Evolutionary conservation across 2,797 vertebrate genomes (phyloP), one percentile per base, ranked within the genome.

Genomic region (Anguilla anguilla): DNA sequence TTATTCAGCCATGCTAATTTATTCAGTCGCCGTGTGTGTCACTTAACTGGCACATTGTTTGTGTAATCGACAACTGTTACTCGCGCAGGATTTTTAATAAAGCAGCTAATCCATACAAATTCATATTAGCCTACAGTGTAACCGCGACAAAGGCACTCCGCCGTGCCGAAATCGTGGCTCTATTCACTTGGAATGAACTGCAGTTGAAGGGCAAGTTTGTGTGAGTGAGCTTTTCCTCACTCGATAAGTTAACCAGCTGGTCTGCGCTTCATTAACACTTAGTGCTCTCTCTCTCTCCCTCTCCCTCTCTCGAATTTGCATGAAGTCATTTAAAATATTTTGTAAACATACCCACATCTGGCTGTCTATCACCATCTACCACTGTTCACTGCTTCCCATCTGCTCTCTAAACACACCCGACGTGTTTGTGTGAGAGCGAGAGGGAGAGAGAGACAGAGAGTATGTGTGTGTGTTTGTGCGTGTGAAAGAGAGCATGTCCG

Each of bases 321-420:
- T 79, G 17, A 3, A 15, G 28, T 69, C 28, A n/a, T 74, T 69
- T 3, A n/a, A 69, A 69, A 69, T 69, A 31, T 69, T 69, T 69
- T 77, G 72, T 77, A 17, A 39, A 39, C 28, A 57, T 57, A 19
- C 35, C 39, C 25, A 28, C 10, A 46, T 28, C 7, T 77, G 31
- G 13, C 57, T 82, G 53, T 61, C 74, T 87, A 6, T 79, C 74
- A 46, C 35, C 39, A 74, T 81, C 69, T 74, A 46, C 46, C 39
- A 72, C 59, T 46, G 6, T 59, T 59, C 46, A n/a, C 61, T 72
- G 81, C 59, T 84, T n/a, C 46, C 86, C 86, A 83, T 83, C 81
- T 87, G 81, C 35, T 69, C 83, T 59, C 43, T 1, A 1, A 69
- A 51, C 57, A 31, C 28, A 55, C 19, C 61, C 39, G 49, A 46